These are phyloP conservation scores for Hepsetus odoe DNA, from an alignment of 2,113 vertebrate species.

Conservation along the genomic window DNA sequence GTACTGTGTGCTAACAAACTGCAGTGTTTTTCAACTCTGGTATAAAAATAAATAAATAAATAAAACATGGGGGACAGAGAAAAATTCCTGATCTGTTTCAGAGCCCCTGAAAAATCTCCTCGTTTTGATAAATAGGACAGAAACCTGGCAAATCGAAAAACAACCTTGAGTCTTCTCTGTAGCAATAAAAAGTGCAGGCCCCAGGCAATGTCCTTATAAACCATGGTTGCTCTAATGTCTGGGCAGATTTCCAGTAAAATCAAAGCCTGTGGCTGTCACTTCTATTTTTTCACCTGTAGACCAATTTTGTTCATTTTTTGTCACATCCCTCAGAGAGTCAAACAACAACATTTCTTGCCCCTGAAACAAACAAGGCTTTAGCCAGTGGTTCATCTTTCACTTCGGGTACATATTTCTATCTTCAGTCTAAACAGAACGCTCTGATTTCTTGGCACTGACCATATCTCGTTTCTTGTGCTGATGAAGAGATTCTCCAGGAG, in stretches of 20 bases:
- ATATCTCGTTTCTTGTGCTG: slow-evolving; percentile 51
- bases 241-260: slow-evolving; percentile 58
- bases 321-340: slow-evolving; percentile 40
- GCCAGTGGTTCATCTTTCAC: slow-evolving; percentile 58
- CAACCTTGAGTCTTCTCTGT: slow-evolving; percentile 18
- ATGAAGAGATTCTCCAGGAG: slow-evolving; percentile 44
- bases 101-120: slow-evolving; percentile 4
- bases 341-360: slow-evolving; percentile 52
- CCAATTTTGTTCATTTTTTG: slow-evolving; percentile 38
- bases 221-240: slow-evolving; percentile 25
- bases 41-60: no score
- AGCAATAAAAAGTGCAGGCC: slow-evolving; percentile 40
- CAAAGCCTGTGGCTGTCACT: slow-evolving; percentile 47
- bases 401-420: slow-evolving; percentile 38
- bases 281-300: slow-evolving; percentile 41
- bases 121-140: slow-evolving; percentile 13
- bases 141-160: slow-evolving; percentile 35
- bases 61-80: no score
- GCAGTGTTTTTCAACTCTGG: slow-evolving; percentile 14
- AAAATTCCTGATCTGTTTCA: slow-evolving; percentile 13
- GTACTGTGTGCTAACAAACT: slow-evolving; percentile 25
- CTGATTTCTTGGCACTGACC: slow-evolving; percentile 48
- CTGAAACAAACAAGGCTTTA: slow-evolving; percentile 63
- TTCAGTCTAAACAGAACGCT: slow-evolving; percentile 46
- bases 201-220: slow-evolving; percentile 55